A percentile compares a stretch with the other conserved stretches of the same genome.
phyloP scores from a whole-genome alignment of 2,888 invertebrate species.

The Osmoderma eremita region DNA sequence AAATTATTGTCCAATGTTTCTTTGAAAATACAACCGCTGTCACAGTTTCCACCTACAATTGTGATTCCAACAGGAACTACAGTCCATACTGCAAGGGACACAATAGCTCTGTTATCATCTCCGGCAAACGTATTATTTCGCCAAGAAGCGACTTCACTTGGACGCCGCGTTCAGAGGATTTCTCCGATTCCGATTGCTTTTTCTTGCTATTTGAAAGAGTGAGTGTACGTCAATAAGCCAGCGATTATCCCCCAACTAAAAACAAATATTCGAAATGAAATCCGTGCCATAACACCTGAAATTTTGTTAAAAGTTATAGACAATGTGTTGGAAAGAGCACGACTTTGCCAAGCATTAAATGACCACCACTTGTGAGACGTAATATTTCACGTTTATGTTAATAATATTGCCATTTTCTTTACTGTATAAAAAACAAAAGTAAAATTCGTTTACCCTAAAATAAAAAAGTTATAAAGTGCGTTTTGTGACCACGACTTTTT shows the following conservation, averaged over 20 bases:
- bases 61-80: too few species aligned
- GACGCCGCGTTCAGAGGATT: too few species aligned
- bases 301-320: constrained; percentile 32
- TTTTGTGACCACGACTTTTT: too few species aligned
- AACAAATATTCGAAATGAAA: constrained; percentile 29
- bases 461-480: too few species aligned
- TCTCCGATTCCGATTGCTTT: too few species aligned
- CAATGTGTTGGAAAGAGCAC: constrained; percentile 31
- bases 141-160: too few species aligned
- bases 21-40: not conserved
- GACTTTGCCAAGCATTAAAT: constrained; percentile 14
- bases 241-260: constrained; percentile 21
- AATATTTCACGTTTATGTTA: constrained; percentile 12
- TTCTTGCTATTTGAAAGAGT: too few species aligned
- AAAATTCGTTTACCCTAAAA: too few species aligned
- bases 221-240: constrained; percentile 3
- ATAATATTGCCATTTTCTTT: not conserved
- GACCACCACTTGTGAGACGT: constrained; percentile 25
- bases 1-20: constrained; percentile 22
- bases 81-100: too few species aligned
- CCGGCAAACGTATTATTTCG: too few species aligned
- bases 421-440: too few species aligned
- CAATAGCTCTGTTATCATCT: too few species aligned
- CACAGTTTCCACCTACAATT: not conserved
- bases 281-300: constrained; percentile 23